A percentile compares a stretch with the other conserved stretches of the same genome.
Evolutionary conservation across 2,888 invertebrate species (phyloP).

Genomic region (Diarsia rubi): DNA sequence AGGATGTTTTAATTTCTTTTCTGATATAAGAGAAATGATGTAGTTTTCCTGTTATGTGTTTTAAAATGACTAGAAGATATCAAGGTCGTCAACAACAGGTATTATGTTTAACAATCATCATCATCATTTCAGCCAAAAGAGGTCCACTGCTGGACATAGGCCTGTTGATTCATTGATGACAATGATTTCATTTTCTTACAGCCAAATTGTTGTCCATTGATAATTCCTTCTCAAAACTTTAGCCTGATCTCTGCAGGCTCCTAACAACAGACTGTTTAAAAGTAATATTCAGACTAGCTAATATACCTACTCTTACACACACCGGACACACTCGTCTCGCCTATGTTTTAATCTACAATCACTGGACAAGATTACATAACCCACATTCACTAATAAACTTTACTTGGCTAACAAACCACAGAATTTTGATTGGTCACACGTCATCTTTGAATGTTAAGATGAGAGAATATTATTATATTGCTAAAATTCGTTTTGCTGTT

Average conservation of each 20-base stretch:
- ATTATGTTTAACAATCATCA: too few species aligned
- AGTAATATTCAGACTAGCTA: neutral
- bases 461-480: constrained; percentile 3
- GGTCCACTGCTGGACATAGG: too few species aligned
- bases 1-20: neutral
- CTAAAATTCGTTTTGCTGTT: constrained; percentile 19
- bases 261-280: constrained; percentile 1
- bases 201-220: neutral
- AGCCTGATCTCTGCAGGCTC: neutral
- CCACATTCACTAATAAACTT: constrained; percentile 57
- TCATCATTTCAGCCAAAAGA: too few species aligned
- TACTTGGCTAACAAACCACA: constrained; percentile 41
- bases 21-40: neutral
- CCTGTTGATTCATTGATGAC: too few species aligned
- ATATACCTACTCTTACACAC: constrained; percentile 5
- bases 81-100: neutral
- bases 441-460: constrained; percentile 24
- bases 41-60: neutral
- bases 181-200: too few species aligned
- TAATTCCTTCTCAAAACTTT: neutral
- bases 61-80: neutral
- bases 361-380: constrained; percentile 37
- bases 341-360: constrained; percentile 28
- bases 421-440: constrained; percentile 47
- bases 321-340: constrained; percentile 3